A percentile compares a stretch with the other conserved stretches of the same genome.
Conservation (phyloP, 2,797 vertebrate species). For the Lacerta agilis region DNA sequence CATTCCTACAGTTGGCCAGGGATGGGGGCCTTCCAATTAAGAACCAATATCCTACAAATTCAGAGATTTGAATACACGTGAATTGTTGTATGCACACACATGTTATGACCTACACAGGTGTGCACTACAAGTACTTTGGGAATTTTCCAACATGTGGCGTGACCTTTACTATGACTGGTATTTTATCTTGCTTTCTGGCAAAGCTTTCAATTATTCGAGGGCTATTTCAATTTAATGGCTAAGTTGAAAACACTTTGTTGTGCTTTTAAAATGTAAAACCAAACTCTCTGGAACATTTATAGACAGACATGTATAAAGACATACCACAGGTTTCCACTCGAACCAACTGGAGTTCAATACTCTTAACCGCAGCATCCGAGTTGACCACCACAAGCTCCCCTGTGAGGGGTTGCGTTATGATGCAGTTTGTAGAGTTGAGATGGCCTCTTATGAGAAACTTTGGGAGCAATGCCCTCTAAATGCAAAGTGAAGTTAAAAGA, state of each 20-base stretch:
- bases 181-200: too few species aligned
- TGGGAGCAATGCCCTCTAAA: constrained; percentile 86
- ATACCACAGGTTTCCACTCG: constrained; percentile 96
- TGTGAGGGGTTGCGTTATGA: constrained; percentile 89
- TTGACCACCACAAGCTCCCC: constrained; percentile 93
- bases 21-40: background rate
- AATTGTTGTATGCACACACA: background rate
- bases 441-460: constrained; percentile 91
- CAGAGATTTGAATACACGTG: background rate
- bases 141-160: too few species aligned
- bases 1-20: background rate
- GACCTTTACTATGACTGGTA: background rate
- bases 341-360: constrained; percentile 95
- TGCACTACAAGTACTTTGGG: background rate
- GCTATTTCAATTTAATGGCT: background rate
- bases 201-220: background rate
- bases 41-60: background rate
- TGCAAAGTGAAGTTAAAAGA: background rate
- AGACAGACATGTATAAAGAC: background rate
- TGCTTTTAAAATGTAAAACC: background rate
- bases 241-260: background rate
- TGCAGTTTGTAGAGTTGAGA: constrained; percentile 90
- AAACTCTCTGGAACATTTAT: rapidly evolving
- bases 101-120: background rate
- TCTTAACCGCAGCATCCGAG: constrained; percentile 89